phyloP scores from a whole-genome alignment of 2,797 vertebrate species.

The Malurus splendens region DNA sequence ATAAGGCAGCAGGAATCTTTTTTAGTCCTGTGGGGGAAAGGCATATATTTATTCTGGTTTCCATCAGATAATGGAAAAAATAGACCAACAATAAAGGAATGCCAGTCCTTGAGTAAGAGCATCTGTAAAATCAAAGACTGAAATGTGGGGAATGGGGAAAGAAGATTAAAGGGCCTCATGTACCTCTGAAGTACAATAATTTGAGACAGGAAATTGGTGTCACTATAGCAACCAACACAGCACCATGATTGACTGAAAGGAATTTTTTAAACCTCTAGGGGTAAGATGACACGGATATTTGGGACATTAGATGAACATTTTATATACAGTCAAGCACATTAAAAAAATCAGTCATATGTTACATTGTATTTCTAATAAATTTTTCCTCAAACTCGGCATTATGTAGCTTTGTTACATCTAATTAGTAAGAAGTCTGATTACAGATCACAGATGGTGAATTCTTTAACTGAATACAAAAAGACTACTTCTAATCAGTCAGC shows the following conservation, averaged over 20 bases:
- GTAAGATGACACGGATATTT: not conserved
- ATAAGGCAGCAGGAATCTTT: conserved; percentile 5
- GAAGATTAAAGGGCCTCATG: conserved; percentile 8
- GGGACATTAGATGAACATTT: not conserved
- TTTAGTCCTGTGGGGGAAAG: not conserved
- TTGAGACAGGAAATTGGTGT: conserved; percentile 28
- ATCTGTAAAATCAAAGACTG: conserved; percentile 1
- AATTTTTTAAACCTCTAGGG: not conserved
- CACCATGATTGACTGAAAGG: not conserved
- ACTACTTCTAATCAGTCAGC: not conserved
- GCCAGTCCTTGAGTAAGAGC: not conserved
- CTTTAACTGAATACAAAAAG: not conserved
- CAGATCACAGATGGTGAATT: conserved; percentile 2
- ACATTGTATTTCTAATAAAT: not conserved
- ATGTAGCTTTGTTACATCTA: not conserved
- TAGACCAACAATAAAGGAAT: not conserved
- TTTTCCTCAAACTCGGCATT: not conserved
- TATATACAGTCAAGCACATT: not conserved
- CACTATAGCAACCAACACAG: conserved; percentile 50
- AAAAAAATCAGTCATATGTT: not conserved
- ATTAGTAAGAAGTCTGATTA: conserved; percentile 8
- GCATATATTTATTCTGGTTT: conserved; percentile 8
- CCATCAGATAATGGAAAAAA: not conserved
- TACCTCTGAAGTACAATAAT: conserved; percentile 17
- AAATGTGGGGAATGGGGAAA: not conserved